Evolutionary conservation across 2,113 vertebrate species (phyloP).

Genomic region (Archocentrus centrarchus): DNA sequence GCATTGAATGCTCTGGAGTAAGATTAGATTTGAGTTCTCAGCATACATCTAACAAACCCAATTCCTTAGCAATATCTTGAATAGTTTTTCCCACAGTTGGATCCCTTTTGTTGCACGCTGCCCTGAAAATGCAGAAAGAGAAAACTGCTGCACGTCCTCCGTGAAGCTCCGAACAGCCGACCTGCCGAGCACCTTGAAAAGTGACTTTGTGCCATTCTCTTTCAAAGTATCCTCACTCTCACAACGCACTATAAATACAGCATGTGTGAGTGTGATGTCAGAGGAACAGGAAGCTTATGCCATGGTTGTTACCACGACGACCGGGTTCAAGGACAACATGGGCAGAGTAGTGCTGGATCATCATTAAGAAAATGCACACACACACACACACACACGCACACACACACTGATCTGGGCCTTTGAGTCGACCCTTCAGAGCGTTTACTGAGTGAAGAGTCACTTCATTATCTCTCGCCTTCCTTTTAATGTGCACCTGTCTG

Average conservation of each 20-base stretch:
- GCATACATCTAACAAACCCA: background rate
- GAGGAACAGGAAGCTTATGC: conserved; percentile 33
- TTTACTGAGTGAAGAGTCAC: conserved; percentile 23
- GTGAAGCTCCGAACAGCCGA: background rate
- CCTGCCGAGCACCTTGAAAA: background rate
- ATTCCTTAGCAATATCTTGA: background rate
- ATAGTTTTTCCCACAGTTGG: background rate
- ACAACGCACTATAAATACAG: background rate
- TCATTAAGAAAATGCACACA: conserved; percentile 10
- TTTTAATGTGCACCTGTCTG: background rate
- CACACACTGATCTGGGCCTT: background rate
- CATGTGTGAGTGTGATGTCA: conserved; percentile 45
- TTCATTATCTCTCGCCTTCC: background rate
- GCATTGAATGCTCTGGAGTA: background rate
- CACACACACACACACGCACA: background rate
- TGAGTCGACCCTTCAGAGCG: background rate
- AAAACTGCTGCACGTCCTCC: background rate
- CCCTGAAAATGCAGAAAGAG: background rate
- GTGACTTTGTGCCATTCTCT: background rate
- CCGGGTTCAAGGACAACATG: conserved; percentile 70
- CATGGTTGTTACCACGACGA: conserved; percentile 47
- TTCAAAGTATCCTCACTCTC: background rate
- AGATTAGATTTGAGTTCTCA: background rate
- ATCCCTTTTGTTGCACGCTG: background rate
- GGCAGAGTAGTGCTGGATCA: conserved; percentile 42